Conservation (phyloP, 1,140 invertebrate species). For the Glossosoma conforme region DNA sequence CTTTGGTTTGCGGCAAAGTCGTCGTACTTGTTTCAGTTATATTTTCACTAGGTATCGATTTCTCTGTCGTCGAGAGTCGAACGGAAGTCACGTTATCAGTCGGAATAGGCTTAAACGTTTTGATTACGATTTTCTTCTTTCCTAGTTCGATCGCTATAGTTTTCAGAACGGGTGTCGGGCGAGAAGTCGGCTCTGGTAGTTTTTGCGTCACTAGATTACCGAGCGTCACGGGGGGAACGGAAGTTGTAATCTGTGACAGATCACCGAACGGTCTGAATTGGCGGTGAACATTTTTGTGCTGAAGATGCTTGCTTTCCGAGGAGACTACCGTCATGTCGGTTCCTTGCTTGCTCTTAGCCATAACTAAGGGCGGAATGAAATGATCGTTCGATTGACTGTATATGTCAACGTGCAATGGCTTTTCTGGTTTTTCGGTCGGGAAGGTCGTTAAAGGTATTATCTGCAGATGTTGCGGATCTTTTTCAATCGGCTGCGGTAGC, state of each 20-base stretch:
- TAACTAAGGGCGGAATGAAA: constrained; percentile 48
- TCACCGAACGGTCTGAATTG: too few species aligned
- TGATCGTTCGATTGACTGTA: constrained; percentile 49
- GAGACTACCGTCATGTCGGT: constrained; percentile 49
- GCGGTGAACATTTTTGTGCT: constrained; percentile 39
- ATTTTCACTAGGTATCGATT: too few species aligned
- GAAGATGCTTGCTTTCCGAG: constrained; percentile 45
- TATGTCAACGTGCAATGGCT: constrained; percentile 38
- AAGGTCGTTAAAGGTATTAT: background rate
- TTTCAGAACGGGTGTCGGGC: too few species aligned
- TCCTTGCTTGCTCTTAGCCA: constrained; percentile 48
- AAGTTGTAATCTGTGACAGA: constrained; percentile 1
- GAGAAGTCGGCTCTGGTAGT: too few species aligned
- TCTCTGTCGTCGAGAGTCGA: too few species aligned
- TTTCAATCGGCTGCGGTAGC: background rate
- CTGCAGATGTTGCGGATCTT: background rate
- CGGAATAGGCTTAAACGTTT: too few species aligned
- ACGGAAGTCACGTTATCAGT: too few species aligned
- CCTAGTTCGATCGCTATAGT: too few species aligned
- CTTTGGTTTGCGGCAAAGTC: too few species aligned
- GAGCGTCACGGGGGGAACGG: background rate
- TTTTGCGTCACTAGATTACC: too few species aligned
- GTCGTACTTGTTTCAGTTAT: too few species aligned
- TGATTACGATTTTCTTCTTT: too few species aligned
- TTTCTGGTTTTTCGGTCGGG: constrained; percentile 34